Evolutionary conservation across 1,140 invertebrate genomes (phyloP).

Genomic region (Tetramorium parvispinum): DNA sequence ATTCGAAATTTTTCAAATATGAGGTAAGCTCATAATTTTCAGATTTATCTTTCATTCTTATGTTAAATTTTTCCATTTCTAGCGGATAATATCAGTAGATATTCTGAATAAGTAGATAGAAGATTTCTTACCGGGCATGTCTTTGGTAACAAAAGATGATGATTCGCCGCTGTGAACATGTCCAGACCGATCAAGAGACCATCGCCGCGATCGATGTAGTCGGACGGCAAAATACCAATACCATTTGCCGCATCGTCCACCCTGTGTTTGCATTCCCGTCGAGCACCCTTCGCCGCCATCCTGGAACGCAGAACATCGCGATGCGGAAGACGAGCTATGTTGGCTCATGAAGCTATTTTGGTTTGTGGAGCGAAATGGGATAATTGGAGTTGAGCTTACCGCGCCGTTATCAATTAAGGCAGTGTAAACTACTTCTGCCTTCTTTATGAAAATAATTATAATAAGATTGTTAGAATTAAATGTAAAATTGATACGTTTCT

Average conservation of each 20-base stretch:
- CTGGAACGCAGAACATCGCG: slow-evolving; percentile 66
- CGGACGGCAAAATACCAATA: slow-evolving; percentile 80
- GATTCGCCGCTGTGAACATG: slow-evolving; percentile 80
- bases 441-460: neutral
- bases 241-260: slow-evolving; percentile 77
- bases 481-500: neutral
- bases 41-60: neutral
- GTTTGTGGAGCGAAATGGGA: slow-evolving; percentile 18
- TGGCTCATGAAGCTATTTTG: slow-evolving; percentile 46
- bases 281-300: slow-evolving; percentile 76
- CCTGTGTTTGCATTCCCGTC: slow-evolving; percentile 80
- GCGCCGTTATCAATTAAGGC: neutral
- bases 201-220: slow-evolving; percentile 82
- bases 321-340: slow-evolving; percentile 48
- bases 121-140: slow-evolving; percentile 77
- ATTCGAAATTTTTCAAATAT: neutral
- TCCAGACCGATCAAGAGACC: slow-evolving; percentile 82
- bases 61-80: neutral
- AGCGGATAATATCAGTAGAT: neutral
- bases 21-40: neutral
- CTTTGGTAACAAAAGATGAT: slow-evolving; percentile 79
- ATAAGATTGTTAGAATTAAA: neutral
- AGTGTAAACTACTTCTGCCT: slow-evolving; percentile 7
- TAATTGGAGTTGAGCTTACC: slow-evolving; percentile 3
- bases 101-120: neutral